phyloP scores from a whole-genome alignment of 2,113 vertebrate species.

The Ptyas mucosa region DNA sequence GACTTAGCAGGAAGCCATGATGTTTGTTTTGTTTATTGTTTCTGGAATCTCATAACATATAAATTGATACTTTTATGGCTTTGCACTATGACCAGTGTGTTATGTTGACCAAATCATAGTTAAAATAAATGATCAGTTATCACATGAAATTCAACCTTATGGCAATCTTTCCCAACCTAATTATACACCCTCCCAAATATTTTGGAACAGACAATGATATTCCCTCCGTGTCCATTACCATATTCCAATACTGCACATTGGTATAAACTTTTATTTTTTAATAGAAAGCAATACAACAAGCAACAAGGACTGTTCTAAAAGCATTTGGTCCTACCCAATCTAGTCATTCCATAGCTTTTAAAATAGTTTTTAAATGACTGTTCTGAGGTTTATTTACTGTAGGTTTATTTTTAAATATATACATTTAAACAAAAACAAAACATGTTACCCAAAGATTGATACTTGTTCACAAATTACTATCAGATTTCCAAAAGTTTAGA shows the following conservation, averaged over 20 bases:
- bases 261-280: background rate
- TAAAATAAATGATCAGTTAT: background rate
- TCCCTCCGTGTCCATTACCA: background rate
- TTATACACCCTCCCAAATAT: background rate
- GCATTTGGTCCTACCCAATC: background rate
- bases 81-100: background rate
- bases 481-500: background rate
- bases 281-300: background rate
- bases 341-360: background rate
- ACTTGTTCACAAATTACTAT: background rate
- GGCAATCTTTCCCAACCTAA: background rate
- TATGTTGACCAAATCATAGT: background rate
- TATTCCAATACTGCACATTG: background rate
- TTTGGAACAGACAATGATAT: background rate
- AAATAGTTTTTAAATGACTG: background rate
- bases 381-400: background rate
- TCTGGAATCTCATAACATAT: background rate
- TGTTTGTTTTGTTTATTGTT: background rate
- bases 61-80: background rate
- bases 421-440: background rate
- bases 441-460: background rate
- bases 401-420: too few species aligned
- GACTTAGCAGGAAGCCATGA: background rate
- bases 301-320: background rate
- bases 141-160: background rate